Conservation (phyloP, 1,140 invertebrate species). For the Heliconius himera region DNA sequence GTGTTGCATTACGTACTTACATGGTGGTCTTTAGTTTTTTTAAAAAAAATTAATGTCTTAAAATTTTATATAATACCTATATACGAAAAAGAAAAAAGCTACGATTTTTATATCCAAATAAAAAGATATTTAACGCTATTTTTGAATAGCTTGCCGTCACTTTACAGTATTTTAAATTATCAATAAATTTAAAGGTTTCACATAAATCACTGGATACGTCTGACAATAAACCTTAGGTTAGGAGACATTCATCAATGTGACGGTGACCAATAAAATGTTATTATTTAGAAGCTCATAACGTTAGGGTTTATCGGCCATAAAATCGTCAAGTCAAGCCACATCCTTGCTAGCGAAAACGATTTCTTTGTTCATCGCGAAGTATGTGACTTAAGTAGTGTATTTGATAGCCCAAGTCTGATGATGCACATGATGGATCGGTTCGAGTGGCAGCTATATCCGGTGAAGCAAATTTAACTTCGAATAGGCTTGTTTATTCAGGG, state of each 20-base stretch:
- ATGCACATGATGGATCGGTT: constrained; percentile 69
- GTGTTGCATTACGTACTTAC: constrained; percentile 15
- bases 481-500: constrained; percentile 78
- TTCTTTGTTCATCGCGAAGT: constrained; percentile 49
- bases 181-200: constrained; percentile 63
- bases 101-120: constrained; percentile 2
- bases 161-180: constrained; percentile 51
- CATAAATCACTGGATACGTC: constrained; percentile 64
- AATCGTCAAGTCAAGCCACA: constrained; percentile 61
- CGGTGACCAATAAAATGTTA: constrained; percentile 74
- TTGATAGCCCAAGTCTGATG: constrained; percentile 54
- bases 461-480: constrained; percentile 77
- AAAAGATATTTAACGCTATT: not conserved
- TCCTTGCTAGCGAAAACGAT: constrained; percentile 51
- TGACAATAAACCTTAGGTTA: constrained; percentile 64
- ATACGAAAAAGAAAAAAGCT: not conserved
- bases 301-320: constrained; percentile 74
- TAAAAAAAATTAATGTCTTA: not conserved
- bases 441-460: constrained; percentile 77
- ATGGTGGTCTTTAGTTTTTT: not conserved
- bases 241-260: constrained; percentile 70
- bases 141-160: not conserved
- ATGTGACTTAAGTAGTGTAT: constrained; percentile 41
- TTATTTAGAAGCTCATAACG: constrained; percentile 79
- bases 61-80: not conserved